Percentiles rank a stretch among this genome's conserved stretches.
These are phyloP conservation scores for Acromyrmex echinatior DNA, from an alignment of 1,140 invertebrate species.

Conservation along the genomic window DNA sequence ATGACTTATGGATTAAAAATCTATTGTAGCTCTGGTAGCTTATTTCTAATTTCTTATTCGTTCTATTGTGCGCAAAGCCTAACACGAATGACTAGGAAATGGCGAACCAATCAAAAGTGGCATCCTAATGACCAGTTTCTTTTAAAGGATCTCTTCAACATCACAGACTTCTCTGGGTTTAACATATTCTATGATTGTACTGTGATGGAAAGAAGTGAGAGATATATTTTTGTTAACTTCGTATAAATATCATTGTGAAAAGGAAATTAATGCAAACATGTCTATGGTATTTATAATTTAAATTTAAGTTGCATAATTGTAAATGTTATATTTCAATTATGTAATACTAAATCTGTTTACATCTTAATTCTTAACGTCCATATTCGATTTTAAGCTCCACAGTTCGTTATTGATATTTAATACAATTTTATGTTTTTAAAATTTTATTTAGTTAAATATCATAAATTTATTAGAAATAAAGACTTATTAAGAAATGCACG, in stretches of 20 bases:
- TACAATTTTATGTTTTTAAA: background rate
- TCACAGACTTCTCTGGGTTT: no score
- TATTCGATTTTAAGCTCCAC: background rate
- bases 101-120: no score
- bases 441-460: background rate
- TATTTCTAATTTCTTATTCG: no score
- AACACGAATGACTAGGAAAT: no score
- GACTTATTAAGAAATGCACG: background rate
- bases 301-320: background rate
- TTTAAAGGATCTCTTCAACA: no score
- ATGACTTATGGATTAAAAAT: no score
- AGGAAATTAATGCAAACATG: background rate
- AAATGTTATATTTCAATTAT: background rate
- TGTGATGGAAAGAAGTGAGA: no score
- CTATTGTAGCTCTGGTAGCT: no score
- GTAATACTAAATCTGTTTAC: background rate
- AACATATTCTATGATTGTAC: no score
- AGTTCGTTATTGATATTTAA: slow-evolving; percentile 5
- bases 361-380: background rate
- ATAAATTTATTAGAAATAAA: background rate
- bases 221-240: slow-evolving; percentile 9
- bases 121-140: no score
- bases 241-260: slow-evolving; percentile 7
- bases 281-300: slow-evolving; percentile 22
- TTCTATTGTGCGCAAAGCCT: no score